phyloP scores from a whole-genome alignment of 2,113 vertebrate genomes.

The Scomber scombrus region DNA sequence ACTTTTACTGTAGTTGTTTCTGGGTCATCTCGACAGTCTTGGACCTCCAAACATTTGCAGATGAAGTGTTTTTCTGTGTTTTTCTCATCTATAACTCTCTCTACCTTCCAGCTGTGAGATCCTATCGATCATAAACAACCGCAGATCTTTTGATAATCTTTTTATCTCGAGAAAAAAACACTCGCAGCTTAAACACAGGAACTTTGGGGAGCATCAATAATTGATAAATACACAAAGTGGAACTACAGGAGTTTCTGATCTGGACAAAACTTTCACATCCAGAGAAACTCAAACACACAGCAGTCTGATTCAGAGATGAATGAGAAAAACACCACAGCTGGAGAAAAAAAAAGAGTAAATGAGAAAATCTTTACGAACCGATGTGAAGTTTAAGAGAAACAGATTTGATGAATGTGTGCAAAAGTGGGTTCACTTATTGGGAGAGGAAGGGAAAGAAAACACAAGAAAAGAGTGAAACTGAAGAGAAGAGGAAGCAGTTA shows the following conservation, averaged over 20 bases:
- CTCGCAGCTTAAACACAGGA: conserved; percentile 49
- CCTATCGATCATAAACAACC: conserved; percentile 53
- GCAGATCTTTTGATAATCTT: conserved; percentile 73
- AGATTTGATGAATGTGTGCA: not conserved
- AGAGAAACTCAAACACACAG: conserved; percentile 9
- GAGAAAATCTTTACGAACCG: not conserved
- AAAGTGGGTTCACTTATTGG: not conserved
- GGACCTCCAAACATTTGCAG: conserved; percentile 18
- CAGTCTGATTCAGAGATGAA: not conserved
- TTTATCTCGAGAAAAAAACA: conserved; percentile 59
- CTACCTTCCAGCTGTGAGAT: conserved; percentile 64
- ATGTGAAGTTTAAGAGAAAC: not conserved
- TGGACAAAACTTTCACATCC: conserved; percentile 52
- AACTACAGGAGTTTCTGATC: conserved; percentile 35
- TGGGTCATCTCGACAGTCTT: conserved; percentile 1
- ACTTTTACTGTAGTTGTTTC: not conserved
- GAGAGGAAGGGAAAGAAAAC: not conserved
- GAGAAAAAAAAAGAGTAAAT: not conserved
- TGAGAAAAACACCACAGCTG: conserved; percentile 3
- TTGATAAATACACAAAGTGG: conserved; percentile 41
- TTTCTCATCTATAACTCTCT: conserved; percentile 21
- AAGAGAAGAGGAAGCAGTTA: not conserved
- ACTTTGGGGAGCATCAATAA: conserved; percentile 75
- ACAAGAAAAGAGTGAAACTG: not conserved
- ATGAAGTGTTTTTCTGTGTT: conserved; percentile 25